Percentiles rank a stretch among this genome's conserved stretches.
These are phyloP conservation scores for Dendroctonus ponderosae DNA, from an alignment of 1,140 invertebrate genomes.

Conservation along the genomic window DNA sequence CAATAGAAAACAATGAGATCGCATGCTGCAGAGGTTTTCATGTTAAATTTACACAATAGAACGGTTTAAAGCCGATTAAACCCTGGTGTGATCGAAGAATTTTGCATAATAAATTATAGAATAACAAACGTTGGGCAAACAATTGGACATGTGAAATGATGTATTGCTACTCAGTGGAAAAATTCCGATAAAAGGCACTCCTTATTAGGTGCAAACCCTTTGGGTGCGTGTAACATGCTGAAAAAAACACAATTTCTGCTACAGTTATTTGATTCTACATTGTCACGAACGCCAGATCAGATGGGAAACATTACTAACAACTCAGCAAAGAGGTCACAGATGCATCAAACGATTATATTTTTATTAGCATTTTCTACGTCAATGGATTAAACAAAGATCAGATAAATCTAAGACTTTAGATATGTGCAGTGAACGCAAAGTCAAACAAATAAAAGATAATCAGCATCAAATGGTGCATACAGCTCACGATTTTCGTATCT, in stretches of 20 bases:
- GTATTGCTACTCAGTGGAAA: background rate
- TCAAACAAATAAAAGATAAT: slow-evolving; percentile 11
- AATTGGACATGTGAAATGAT: slow-evolving; percentile 14
- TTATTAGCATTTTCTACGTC: too few species aligned
- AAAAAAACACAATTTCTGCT: too few species aligned
- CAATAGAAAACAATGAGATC: too few species aligned
- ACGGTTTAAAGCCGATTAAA: background rate
- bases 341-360: too few species aligned
- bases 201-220: background rate
- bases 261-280: too few species aligned
- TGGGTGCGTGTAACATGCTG: too few species aligned
- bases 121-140: slow-evolving; percentile 1
- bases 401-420: background rate
- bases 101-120: slow-evolving; percentile 4
- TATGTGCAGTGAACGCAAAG: slow-evolving; percentile 3
- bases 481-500: slow-evolving; percentile 11
- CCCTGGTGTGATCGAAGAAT: background rate
- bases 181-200: background rate
- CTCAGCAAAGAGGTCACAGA: too few species aligned
- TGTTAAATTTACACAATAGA: too few species aligned
- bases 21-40: too few species aligned
- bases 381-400: too few species aligned
- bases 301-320: too few species aligned
- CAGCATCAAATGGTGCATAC: slow-evolving; percentile 8
- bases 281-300: too few species aligned